phyloP scores from a whole-genome alignment of 2,113 vertebrate genomes.

The Eolophus roseicapilla region DNA sequence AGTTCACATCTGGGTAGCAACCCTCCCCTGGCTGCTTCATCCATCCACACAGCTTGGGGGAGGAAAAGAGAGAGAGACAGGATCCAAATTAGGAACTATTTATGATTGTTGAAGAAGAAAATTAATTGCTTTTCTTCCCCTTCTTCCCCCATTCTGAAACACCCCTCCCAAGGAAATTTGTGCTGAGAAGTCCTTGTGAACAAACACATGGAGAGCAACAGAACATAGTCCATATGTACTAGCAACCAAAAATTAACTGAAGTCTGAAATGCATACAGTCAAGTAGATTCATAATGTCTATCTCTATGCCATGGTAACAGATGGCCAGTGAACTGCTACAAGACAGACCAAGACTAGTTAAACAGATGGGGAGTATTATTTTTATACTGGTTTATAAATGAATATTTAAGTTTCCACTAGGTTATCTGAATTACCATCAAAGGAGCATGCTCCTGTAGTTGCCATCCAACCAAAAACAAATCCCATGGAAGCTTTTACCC shows the following conservation, averaged over 20 bases:
- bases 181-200: conserved; percentile 61
- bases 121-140: conserved; percentile 29
- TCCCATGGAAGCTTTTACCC: not conserved
- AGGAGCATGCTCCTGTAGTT: not conserved
- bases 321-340: conserved; percentile 62
- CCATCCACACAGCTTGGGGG: conserved; percentile 3
- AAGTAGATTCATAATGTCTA: conserved; percentile 48
- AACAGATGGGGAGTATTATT: conserved; percentile 63
- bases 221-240: conserved; percentile 74
- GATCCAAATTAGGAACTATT: conserved; percentile 21
- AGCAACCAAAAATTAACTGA: conserved; percentile 72
- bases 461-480: not conserved
- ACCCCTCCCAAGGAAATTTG: conserved; percentile 5
- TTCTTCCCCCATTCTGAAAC: conserved; percentile 2
- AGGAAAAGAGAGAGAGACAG: not conserved
- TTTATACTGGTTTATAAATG: conserved; percentile 39
- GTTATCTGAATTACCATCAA: not conserved
- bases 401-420: conserved; percentile 32
- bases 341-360: conserved; percentile 55
- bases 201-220: conserved; percentile 72
- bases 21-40: not conserved
- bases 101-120: conserved; percentile 29
- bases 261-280: conserved; percentile 68
- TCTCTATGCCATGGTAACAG: conserved; percentile 57
- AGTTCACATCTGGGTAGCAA: conserved; percentile 19